Percentiles rank a stretch among this genome's conserved stretches.
These are phyloP conservation scores for Torymus tubicola DNA, from an alignment of 2,888 invertebrate species.

Conservation along the genomic window DNA sequence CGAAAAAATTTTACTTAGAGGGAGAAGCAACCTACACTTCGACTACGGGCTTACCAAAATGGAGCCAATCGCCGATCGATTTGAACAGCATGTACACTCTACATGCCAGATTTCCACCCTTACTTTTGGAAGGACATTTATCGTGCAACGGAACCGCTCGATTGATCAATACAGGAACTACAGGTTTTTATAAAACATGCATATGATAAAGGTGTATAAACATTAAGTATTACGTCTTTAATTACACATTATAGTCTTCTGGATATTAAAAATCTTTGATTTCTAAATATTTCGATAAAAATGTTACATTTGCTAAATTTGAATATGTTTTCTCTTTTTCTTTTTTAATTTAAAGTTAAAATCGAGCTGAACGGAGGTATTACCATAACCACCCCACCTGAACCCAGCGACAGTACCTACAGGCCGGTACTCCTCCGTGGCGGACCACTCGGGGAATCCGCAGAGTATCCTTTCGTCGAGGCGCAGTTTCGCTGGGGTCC, in stretches of 20 bases:
- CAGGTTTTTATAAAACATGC: conserved; percentile 60
- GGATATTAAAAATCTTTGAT: no score
- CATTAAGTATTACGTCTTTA: no score
- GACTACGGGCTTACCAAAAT: conserved; percentile 64
- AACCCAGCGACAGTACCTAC: no score
- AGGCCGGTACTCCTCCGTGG: conserved; percentile 56
- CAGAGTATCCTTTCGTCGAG: conserved; percentile 63
- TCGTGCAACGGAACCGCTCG: conserved; percentile 58
- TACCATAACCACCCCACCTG: no score
- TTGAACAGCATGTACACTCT: conserved; percentile 60
- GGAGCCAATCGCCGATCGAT: conserved; percentile 69
- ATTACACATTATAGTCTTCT: no score
- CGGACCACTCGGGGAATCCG: conserved; percentile 61
- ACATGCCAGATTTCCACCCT: conserved; percentile 61
- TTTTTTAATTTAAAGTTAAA: conserved; percentile 38
- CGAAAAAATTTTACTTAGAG: not conserved
- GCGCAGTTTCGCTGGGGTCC: conserved; percentile 68
- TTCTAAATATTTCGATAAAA: no score
- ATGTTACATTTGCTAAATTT: not conserved
- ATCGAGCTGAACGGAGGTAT: conserved; percentile 11
- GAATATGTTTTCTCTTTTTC: not conserved
- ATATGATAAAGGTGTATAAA: no score
- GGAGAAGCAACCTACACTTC: conserved; percentile 43
- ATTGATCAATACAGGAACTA: conserved; percentile 67
- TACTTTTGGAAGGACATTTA: conserved; percentile 65